Evolutionary conservation across 2,888 invertebrate species (phyloP), one percentile per base, ranked within the genome.

Genomic region (Zygaena filipendulae): DNA sequence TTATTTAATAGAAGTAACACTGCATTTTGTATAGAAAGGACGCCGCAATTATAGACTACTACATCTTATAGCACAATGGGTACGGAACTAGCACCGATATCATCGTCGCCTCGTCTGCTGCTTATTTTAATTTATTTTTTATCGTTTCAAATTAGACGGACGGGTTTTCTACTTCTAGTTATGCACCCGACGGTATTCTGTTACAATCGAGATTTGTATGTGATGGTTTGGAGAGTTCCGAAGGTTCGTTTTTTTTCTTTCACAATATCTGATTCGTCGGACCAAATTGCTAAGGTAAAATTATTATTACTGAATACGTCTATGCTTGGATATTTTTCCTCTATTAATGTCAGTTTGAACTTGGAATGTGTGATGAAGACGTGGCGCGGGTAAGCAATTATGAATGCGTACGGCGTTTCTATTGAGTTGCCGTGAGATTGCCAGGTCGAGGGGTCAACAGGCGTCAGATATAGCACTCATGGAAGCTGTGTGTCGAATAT

Each of bases 111-210:
- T 46, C 50, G 47, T 51, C 50, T 52, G 45, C 49, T 55, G 59
- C 55, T 66, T 70, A 68, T 67, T 74, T 77, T 77, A 75, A 77
- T 77, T 79, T 74, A 60, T 75, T 79, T 77, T 77, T 77, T 79
- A 75, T 74, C 69, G 55, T 51, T 54, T 63, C 61, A 62, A 67
- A 70, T 74, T 67, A 67, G 64, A 68, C 50, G 58, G 61, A 66
- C 67, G 61, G 56, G 59, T 67, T 68, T n/a, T n/a, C n/a, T n/a
- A n/a, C n/a, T n/a, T 57, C 59, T 58, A 59, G 58, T 57, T 58
- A 59, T 64, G 59, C 56, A 56, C 52, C 54, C 41, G 47, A 35
- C 47, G 52, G 47, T 51, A 58, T 60, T 61, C 51, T 49, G 45
- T 46, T 51, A 48, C 55, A 55, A 67, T 70, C 67, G 56, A 50